phyloP scores from a whole-genome alignment of 2,888 invertebrate genomes.

The Stenodera caucasica region DNA sequence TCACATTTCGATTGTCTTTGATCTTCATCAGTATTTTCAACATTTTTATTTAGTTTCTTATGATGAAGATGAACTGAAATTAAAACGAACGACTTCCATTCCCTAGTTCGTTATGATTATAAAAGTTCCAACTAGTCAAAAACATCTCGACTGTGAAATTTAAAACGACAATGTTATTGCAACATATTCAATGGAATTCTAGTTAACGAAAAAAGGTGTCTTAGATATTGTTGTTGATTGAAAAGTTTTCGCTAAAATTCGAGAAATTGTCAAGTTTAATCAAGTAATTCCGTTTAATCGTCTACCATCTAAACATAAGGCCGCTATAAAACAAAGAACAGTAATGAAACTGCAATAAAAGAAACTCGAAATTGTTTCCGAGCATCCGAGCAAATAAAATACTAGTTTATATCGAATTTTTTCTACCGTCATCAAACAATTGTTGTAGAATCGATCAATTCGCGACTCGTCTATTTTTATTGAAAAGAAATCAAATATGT shows the following conservation, averaged over 20 bases:
- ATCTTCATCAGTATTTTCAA: background rate
- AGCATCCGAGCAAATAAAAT: constrained; percentile 17
- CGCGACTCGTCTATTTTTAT: background rate
- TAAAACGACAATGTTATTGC: too few relatives aligned
- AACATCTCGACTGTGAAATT: background rate
- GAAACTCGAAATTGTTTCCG: constrained; percentile 12
- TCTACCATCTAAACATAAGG: constrained; percentile 13
- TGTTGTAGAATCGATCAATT: too few relatives aligned
- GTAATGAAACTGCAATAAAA: constrained; percentile 17
- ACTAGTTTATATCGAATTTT: constrained; percentile 3
- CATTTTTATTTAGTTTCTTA: background rate
- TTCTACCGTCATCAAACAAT: too few relatives aligned
- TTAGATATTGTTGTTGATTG: constrained; percentile 1
- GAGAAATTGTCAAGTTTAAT: constrained; percentile 5
- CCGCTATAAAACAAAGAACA: constrained; percentile 5
- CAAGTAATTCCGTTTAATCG: constrained; percentile 9
- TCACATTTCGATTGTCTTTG: background rate
- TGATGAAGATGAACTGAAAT: background rate
- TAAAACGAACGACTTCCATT: background rate
- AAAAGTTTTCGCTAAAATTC: background rate
- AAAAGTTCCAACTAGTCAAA: constrained; percentile 5
- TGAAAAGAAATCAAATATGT: constrained; percentile 1
- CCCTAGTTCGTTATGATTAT: background rate
- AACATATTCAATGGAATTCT: background rate
- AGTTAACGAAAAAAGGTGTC: too few relatives aligned